Base-by-base conservation (phyloP, 2,113 vertebrate genomes). In the Butorides virescens region DNA sequence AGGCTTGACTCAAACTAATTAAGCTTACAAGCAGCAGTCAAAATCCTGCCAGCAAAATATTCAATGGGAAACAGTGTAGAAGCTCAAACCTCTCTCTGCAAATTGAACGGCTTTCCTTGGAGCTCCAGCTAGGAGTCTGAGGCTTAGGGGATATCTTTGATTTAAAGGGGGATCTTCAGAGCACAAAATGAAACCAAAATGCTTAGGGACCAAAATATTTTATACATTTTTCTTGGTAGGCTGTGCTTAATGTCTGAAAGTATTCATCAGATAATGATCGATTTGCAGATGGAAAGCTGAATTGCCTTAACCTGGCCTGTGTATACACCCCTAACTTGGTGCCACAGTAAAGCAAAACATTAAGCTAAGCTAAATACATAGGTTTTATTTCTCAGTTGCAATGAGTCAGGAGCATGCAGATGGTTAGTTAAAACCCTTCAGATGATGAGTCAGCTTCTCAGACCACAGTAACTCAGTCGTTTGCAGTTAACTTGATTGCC, bases 101-200 rank as follows among this genome's bases (percentile, higher is more conserved):
- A 92, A 94, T 88, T 83, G 74, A 87, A 66, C 46, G 88, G 74
- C 77, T 96, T 95, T 87, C 62, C 53, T 94, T 76, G 67, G 36
- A 88, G 79, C 56, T 91, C 61, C 42, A 82, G 80, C 61, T 80
- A 81, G 76, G 66, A 81, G 39, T 81, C 65, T 78, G 65, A 92
- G 52, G 68, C 72, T 95, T 95, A 84, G 75, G 68, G 65, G 36
- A 79, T 76, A 83, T 90, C 32, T 95, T 84, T 93, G 75, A 73
- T 68, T 95, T 97, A 90, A 96, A 91, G 26, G 83, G n/a, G 67
- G 72, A 68, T 94, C 96, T 96, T 88, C 67, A 62, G 92, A 94
- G n/a, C 71, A 92, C 75, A 94, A 93, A 88, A 96, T 67, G 59
- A 88, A 94, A 96, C 92, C 85, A 94, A 97, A 96, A 96, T 86